Evolutionary conservation across 1,140 invertebrate species (phyloP), one percentile per base, ranked within the genome.

Genomic region (Nasonia longicornis): DNA sequence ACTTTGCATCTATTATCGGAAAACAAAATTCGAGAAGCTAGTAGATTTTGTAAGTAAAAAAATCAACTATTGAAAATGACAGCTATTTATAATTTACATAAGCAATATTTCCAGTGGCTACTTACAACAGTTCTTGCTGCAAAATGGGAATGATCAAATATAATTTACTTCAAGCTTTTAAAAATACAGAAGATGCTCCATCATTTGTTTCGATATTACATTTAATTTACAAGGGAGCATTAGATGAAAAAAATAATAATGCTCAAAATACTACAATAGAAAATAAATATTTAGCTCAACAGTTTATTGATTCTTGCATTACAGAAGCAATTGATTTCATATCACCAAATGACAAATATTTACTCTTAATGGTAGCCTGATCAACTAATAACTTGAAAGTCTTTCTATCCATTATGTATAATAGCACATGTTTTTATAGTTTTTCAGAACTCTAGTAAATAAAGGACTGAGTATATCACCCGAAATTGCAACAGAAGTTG

Each of bases 381-480:
- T 38, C 2, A 63, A 35, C 42, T n/a, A 31, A n/a, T 10, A 52
- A 29, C 22, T 38, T 31, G 2, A 42, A 70, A 26, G 2, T 38
- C n/a, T 35, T 20, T 7, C 4, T 42, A 4, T 71, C 6, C 7
- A 42, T 35, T 31, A 45, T 26, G n/a, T 77, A 16, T 48, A 20
- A 48, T 73, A 26, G 38, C 31, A 29, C 22, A 45, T 45, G 3
- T 67, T 67, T 16, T 63, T 35, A 16, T 42, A 77, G 75, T n/a
- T 77, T 42, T 77, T 77, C 26, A 77, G 63, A 77, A 77, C 66
- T 77, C 26, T 77, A 45, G 12, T 67, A n/a, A 3, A 67, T 14
- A 77, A 67, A 67, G 75, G 75, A 22, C 11, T 77, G 2, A 64
- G 29, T 77, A 45, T 77, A 67, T 66, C 75, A 22, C 38, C 63